Conservation (phyloP, 2,113 vertebrate genomes). For the Serinus canaria region DNA sequence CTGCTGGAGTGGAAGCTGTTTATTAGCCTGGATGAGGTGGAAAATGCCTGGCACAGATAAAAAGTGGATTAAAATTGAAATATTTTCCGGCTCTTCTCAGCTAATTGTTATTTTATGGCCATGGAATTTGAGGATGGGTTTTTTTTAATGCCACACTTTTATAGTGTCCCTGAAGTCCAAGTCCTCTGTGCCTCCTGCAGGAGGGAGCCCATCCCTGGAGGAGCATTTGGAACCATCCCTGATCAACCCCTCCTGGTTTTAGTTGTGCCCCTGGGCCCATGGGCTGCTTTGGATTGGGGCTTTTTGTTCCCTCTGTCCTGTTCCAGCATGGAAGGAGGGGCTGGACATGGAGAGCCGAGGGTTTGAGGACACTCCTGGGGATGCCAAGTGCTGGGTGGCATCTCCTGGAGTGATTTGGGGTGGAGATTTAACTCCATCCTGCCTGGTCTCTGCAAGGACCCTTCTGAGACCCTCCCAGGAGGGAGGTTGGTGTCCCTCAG, state of each 20-base stretch:
- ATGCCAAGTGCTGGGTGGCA: background rate
- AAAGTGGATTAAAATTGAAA: background rate
- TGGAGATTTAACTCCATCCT: background rate
- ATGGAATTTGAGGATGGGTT: fast-evolving
- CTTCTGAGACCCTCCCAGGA: background rate
- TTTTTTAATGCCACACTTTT: background rate
- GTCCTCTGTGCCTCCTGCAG: background rate
- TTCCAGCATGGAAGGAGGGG: background rate
- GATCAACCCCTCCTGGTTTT: background rate
- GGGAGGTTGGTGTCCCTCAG: background rate
- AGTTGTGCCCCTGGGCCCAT: background rate
- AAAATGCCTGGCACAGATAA: background rate
- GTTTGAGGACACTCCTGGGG: background rate
- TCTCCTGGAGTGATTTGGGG: background rate
- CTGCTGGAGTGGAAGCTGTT: background rate
- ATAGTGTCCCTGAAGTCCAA: fast-evolving
- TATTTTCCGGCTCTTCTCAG: background rate
- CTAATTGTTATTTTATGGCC: background rate
- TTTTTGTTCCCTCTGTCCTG: background rate
- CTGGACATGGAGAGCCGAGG: background rate
- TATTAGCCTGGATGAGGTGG: background rate
- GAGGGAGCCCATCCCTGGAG: background rate
- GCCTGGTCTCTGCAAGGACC: background rate
- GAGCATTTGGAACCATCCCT: background rate
- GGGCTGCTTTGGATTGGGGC: background rate